Evolutionary conservation across 2,888 invertebrate genomes (phyloP), one percentile per base, ranked within the genome.

Genomic region (Drosophila anomalata): DNA sequence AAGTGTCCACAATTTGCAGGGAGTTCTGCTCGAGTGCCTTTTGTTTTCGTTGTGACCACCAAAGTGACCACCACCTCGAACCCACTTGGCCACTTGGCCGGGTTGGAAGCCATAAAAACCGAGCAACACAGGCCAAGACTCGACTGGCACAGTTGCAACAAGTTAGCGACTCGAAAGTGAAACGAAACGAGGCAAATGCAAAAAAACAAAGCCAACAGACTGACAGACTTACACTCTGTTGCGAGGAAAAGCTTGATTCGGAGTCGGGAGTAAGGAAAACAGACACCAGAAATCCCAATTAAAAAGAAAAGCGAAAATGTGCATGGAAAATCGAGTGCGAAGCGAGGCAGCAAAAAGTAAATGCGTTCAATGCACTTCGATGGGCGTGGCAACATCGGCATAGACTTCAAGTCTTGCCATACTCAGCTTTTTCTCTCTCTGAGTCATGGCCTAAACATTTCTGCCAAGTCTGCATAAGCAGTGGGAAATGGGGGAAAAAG

Each of bases 121-220:
- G 50, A 54, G 31, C 50, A 39, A 24, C 42, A 24, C 42, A 29
- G 22, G 46, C 42, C 41, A 11, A 20, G 72, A 67, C 68, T 56
- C 44, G 58, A 71, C 69, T 78, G 87, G 87, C 87, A 84, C 84
- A 87, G 60, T 86, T 79, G 79, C 83, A 87, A 78, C 78, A 74
- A 78, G 78, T 80, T 76, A 67, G 50, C 56, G 50, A 61, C 59
- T 84, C 74, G 69, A 87, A 83, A 87, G 87, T 71, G 42, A 75
- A 76, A 52, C 84, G 69, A 60, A 77, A 57, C 57, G 55, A 33
- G 48, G 56, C 51, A 48, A 72, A 41, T 46, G 61, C 54, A 59
- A 53, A 63, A 36, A 22, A 36, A 33, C 53, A 36, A 39, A 42
- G 42, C 39, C 39, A 58, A 26, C 69, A 31, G 33, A 9, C 52